Evolutionary conservation across 1,140 invertebrate genomes (phyloP), one percentile per base, ranked within the genome.

Genomic region (Diuraphis noxia): DNA sequence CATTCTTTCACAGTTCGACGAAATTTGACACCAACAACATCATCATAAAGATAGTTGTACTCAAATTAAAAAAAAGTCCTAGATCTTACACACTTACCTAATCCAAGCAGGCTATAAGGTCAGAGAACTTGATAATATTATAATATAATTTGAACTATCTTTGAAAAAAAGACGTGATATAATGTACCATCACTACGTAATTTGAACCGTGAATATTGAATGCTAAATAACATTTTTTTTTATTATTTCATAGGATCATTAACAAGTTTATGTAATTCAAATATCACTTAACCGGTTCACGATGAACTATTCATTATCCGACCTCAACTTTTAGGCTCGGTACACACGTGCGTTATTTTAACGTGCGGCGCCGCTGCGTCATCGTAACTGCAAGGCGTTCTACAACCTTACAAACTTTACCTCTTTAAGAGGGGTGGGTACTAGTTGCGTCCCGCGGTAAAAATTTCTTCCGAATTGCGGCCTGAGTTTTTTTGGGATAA

Each of bases 11-110:
- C 89, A 81, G 43, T 91, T 91, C 43, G 89, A 52, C 77, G 89
- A 91, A 91, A 91, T 91, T 91, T 79, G 36, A 91, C 41, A 91
- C 77, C 88, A 49, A 82, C 88, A 34, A 46, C 36, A 49, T 91
- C 30, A 38, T 88, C 52, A 88, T 19, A 40, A 88, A 63, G 36
- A 63, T 56, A 52, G 25, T 34, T 56, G 25, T 63, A 88, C 49
- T 2, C 1, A 56, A 63, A 88, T 88, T 21, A 5, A 63, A 88
- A 88, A 86, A 56, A 88, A 63, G 7, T 19, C 13, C 41, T 36
- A 49, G 30, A n/a, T n/a, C 52, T 30, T 72, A 72, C 13, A n/a
- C 56, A 30, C 34, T 88, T 88, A 88, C 38, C 49, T 56, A 87
- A 87, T 38, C 34, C 46, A 7, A 36, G n/a, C n/a, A n/a, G 1